These are phyloP conservation scores for Petrolisthes manimaculis DNA, from an alignment of 2,888 invertebrate genomes.

Conservation along the genomic window DNA sequence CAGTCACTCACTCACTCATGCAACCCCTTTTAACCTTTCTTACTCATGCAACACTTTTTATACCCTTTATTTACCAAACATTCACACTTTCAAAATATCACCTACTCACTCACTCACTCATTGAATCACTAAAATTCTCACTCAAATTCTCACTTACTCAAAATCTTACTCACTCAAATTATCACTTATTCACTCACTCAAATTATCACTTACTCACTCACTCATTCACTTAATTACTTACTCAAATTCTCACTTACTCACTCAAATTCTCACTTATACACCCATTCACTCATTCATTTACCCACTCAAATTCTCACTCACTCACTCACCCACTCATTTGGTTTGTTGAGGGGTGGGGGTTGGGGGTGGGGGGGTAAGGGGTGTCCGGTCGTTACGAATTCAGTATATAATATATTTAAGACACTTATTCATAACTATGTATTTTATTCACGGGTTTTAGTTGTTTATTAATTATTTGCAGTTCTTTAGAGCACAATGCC, in stretches of 20 bases:
- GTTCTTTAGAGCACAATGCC: too few relatives aligned
- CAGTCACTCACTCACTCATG: not conserved
- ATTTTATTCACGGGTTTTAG: too few relatives aligned
- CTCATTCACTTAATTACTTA: too few relatives aligned
- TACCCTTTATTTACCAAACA: not conserved
- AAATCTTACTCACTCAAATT: not conserved
- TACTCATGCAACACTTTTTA: not conserved
- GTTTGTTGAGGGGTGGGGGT: too few relatives aligned
- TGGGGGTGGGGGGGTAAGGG: too few relatives aligned
- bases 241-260: not conserved
- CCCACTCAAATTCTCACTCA: not conserved
- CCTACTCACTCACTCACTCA: not conserved
- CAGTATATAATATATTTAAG: too few relatives aligned
- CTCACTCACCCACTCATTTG: not conserved
- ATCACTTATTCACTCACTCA: not conserved
- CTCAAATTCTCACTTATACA: not conserved
- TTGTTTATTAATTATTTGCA: too few relatives aligned
- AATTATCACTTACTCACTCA: not conserved
- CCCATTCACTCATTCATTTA: slow-evolving; percentile 17
- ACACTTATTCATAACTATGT: too few relatives aligned
- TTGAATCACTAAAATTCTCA: too few relatives aligned
- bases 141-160: not conserved
- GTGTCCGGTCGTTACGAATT: too few relatives aligned
- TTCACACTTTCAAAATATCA: not conserved
- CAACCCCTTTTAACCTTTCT: slow-evolving; percentile 6